Evolutionary conservation across 2,797 vertebrate species (phyloP), one percentile per base, ranked within the genome.

Genomic region (Adrianichthys oophorus): DNA sequence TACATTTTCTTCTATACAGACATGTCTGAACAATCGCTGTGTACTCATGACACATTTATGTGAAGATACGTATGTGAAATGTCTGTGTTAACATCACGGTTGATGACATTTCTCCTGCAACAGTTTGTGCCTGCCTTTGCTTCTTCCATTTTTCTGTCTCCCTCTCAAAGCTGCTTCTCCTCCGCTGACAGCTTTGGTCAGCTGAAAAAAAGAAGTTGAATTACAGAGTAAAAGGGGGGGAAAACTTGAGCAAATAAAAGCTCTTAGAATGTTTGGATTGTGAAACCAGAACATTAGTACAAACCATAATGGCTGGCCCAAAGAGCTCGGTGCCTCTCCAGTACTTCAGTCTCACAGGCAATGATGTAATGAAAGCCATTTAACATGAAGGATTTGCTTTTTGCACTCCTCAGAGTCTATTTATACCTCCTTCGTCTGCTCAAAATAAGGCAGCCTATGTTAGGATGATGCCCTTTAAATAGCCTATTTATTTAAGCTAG

Each of bases 211-310:
- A 86, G 76, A 72, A 67, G 70, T 72, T 83, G 85, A 91, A 91
- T 86, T 86, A 90, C 86, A 86, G 89, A 87, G 86, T 80, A 80
- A 88, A 87, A 87, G 79, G 83, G 82, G 89, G 91, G 90, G 86
- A 86, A 80, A 88, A 37, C 32, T 37, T 37, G 87, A 87, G 85
- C 86, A 91, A 93, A 91, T 91, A 92, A 90, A 89, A 92, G 88
- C 89, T 89, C 86, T 90, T 86, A 86, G 85, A 90, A 88, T 91
- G 90, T 92, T 92, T 91, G 89, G 90, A 91, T 90, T 92, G 88
- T 91, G 87, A 93, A 92, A 92, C 89, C 91, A 92, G 91, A 91
- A 91, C 91, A 91, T 92, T 92, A 91, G 90, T 89, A 92, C 89
- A 92, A 91, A 91, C 90, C 90, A 91, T 93, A 92, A 92, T 90